Conservation (phyloP, 2,113 vertebrate species). For the Brachyhypopomus occidentalis region DNA sequence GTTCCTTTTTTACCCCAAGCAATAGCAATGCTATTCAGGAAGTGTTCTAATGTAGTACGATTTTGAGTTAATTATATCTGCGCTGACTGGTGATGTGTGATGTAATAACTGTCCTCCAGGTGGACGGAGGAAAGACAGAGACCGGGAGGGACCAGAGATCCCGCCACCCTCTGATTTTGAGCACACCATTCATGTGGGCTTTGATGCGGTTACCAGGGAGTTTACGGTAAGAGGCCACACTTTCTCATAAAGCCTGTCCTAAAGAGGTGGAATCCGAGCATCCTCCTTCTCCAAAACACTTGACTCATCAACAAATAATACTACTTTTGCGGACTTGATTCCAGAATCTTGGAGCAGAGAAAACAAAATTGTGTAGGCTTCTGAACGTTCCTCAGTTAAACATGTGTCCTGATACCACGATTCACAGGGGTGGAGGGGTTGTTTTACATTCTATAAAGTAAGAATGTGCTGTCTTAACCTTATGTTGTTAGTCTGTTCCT, state of each 20-base stretch:
- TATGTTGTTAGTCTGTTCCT: neutral
- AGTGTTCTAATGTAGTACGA: neutral
- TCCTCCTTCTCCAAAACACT: too few relatives aligned
- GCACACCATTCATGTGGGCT: slow-evolving; percentile 97
- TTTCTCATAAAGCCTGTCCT: too few relatives aligned
- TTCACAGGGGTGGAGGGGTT: too few relatives aligned
- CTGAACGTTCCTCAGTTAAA: too few relatives aligned
- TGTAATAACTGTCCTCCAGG: slow-evolving; percentile 64
- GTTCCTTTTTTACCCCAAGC: neutral
- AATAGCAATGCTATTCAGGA: neutral
- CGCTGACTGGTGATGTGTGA: neutral
- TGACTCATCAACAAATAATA: too few relatives aligned
- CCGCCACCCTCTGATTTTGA: slow-evolving; percentile 97
- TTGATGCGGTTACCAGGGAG: slow-evolving; percentile 96
- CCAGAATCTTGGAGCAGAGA: too few relatives aligned
- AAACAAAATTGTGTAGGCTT: too few relatives aligned
- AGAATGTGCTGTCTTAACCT: too few relatives aligned
- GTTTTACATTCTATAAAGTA: too few relatives aligned
- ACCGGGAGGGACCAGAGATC: slow-evolving; percentile 95
- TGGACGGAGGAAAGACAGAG: slow-evolving; percentile 90
- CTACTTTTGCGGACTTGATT: too few relatives aligned
- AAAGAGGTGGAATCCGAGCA: too few relatives aligned
- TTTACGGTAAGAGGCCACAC: slow-evolving; percentile 86
- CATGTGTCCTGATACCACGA: too few relatives aligned
- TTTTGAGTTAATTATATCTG: neutral